phyloP scores from a whole-genome alignment of 2,113 vertebrate genomes.

The Misgurnus mizolepis region DNA sequence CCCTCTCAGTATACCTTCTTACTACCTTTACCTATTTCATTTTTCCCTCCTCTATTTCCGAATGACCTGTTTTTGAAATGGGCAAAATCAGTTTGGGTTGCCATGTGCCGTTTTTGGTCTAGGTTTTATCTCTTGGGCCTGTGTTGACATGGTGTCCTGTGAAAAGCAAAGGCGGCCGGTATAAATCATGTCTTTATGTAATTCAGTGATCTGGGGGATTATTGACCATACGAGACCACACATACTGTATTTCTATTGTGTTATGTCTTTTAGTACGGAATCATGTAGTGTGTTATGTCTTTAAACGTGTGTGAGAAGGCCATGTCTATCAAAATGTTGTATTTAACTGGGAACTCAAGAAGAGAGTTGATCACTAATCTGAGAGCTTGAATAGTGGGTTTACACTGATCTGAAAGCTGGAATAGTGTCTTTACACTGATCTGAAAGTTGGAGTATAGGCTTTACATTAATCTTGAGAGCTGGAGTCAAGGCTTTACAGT shows the following conservation, averaged over 20 bases:
- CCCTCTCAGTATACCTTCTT: not conserved
- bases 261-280: not conserved
- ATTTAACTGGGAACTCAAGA: not conserved
- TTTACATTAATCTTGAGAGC: no score
- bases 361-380: not conserved
- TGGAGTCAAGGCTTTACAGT: no score
- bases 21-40: not conserved
- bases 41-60: not conserved
- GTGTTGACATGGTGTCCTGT: not conserved
- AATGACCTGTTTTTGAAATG: not conserved
- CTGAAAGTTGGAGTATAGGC: not conserved
- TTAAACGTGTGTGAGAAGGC: not conserved
- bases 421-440: not conserved
- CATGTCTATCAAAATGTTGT: not conserved
- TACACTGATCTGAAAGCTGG: not conserved
- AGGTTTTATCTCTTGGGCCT: not conserved
- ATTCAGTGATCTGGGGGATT: no score
- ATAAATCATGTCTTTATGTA: conserved; percentile 16
- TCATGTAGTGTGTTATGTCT: not conserved
- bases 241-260: not conserved
- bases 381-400: not conserved
- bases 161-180: not conserved
- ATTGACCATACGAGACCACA: not conserved
- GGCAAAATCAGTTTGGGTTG: not conserved
- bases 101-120: not conserved